Conservation (phyloP, 1,140 invertebrate genomes). For the Macrobrachium nipponense region DNA sequence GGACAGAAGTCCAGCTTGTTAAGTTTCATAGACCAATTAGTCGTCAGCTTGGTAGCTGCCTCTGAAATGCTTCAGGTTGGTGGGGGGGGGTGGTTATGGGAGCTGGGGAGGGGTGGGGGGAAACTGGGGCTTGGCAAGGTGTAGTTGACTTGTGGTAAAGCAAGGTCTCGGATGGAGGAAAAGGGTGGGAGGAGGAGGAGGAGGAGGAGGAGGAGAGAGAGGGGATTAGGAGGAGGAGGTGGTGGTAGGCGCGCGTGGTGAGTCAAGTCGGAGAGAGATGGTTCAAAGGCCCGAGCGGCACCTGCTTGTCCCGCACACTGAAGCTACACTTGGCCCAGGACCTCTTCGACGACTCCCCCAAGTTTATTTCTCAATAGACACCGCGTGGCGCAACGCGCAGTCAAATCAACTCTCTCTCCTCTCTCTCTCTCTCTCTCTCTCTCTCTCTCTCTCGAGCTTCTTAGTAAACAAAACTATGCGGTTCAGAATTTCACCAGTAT, state of each 20-base stretch:
- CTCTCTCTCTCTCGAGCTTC: not conserved
- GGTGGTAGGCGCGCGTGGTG: not conserved
- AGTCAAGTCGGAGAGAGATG: not conserved
- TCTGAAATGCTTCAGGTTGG: constrained; percentile 11
- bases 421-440: constrained; percentile 18
- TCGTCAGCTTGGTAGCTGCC: not conserved
- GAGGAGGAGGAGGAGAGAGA: not conserved
- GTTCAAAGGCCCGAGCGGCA: not conserved
- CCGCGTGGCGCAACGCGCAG: not conserved
- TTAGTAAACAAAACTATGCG: too few species aligned
- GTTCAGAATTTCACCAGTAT: not conserved
- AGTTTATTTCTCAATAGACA: not conserved
- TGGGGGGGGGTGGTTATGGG: not conserved
- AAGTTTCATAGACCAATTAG: constrained; percentile 1
- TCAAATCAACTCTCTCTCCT: not conserved
- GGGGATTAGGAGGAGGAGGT: too few species aligned
- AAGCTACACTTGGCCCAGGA: not conserved
- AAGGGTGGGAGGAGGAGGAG: not conserved
- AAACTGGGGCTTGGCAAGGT: constrained; percentile 4
- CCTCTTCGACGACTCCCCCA: not conserved
- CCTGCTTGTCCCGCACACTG: not conserved
- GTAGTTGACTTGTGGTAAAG: not conserved
- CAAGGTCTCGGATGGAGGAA: not conserved
- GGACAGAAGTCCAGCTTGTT: not conserved
- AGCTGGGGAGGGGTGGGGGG: constrained; percentile 29